These are phyloP conservation scores for Naso thynnoides DNA, from an alignment of 2,797 vertebrate species.

Conservation along the genomic window DNA sequence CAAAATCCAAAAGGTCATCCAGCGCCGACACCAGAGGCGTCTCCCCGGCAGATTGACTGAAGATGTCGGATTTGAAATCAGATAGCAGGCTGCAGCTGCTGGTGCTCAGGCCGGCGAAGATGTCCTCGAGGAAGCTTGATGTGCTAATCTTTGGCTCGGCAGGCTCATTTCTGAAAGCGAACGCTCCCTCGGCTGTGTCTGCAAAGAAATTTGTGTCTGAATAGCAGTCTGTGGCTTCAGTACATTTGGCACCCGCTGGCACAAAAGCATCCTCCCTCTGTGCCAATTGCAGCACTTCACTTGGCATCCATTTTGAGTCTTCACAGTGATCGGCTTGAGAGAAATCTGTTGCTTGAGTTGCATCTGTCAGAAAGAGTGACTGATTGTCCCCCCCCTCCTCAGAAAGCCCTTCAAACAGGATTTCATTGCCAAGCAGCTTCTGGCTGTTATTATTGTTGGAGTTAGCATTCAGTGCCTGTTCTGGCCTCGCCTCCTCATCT, in stretches of 20 bases:
- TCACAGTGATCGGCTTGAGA: constrained; percentile 47
- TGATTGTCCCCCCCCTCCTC: constrained; percentile 31
- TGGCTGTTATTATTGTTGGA: constrained; percentile 83
- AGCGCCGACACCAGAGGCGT: constrained; percentile 59
- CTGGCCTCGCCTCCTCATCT: constrained; percentile 76
- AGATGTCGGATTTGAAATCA: constrained; percentile 70
- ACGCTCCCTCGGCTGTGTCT: constrained; percentile 52
- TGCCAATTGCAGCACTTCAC: constrained; percentile 72
- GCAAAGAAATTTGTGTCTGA: constrained; percentile 53
- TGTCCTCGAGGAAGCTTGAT: constrained; percentile 83
- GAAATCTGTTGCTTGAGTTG: constrained; percentile 35
- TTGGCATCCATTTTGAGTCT: constrained; percentile 73
- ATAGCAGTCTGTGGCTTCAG: constrained; percentile 59
- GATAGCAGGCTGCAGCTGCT: constrained; percentile 71
- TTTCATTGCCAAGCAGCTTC: constrained; percentile 46
- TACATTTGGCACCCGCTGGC: constrained; percentile 79
- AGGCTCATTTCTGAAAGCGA: constrained; percentile 39
- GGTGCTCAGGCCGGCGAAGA: constrained; percentile 79
- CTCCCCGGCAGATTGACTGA: constrained; percentile 45
- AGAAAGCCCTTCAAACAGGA: constrained; percentile 37
- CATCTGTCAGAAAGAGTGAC: constrained; percentile 35
- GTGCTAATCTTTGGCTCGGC: constrained; percentile 62
- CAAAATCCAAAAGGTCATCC: constrained; percentile 85
- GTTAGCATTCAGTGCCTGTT: constrained; percentile 78
- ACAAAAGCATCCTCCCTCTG: constrained; percentile 75